Evolutionary conservation across 2,113 vertebrate genomes (phyloP).

Genomic region (Steatornis caripensis): DNA sequence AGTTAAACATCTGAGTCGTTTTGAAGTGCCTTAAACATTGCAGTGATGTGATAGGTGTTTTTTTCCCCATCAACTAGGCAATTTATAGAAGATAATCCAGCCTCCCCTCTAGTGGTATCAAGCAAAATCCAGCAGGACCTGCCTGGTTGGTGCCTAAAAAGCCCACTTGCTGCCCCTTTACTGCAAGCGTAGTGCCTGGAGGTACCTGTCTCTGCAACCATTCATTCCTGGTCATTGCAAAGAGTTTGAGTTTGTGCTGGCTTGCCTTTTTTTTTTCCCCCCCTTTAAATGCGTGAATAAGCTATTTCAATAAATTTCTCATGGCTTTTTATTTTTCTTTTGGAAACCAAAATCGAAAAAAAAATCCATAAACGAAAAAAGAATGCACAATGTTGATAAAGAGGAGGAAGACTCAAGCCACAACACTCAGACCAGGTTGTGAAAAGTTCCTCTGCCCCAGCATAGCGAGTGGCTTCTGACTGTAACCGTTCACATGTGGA

Average conservation of each 20-base stretch:
- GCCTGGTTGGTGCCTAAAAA: neutral
- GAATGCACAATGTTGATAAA: neutral
- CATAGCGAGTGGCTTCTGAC: neutral
- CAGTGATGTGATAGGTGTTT: constrained; percentile 61
- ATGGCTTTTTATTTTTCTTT: neutral
- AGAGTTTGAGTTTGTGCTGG: neutral
- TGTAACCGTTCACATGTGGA: neutral
- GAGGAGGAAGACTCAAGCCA: neutral
- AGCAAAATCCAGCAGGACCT: constrained; percentile 54
- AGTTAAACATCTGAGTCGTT: constrained; percentile 82
- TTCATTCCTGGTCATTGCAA: neutral
- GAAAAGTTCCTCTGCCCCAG: neutral
- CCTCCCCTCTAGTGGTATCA: constrained; percentile 71
- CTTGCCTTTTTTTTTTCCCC: neutral
- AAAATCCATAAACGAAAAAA: neutral
- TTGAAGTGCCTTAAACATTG: constrained; percentile 75
- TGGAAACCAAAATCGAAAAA: neutral
- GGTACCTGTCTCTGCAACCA: neutral
- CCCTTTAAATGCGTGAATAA: rapidly evolving
- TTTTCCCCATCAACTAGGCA: constrained; percentile 35
- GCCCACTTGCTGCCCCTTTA: neutral
- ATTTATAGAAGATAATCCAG: constrained; percentile 42
- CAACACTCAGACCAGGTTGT: neutral
- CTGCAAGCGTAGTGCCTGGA: neutral
- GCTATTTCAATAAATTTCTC: neutral